Evolutionary conservation across 1,140 invertebrate species (phyloP).

Genomic region (Orussus abietinus): DNA sequence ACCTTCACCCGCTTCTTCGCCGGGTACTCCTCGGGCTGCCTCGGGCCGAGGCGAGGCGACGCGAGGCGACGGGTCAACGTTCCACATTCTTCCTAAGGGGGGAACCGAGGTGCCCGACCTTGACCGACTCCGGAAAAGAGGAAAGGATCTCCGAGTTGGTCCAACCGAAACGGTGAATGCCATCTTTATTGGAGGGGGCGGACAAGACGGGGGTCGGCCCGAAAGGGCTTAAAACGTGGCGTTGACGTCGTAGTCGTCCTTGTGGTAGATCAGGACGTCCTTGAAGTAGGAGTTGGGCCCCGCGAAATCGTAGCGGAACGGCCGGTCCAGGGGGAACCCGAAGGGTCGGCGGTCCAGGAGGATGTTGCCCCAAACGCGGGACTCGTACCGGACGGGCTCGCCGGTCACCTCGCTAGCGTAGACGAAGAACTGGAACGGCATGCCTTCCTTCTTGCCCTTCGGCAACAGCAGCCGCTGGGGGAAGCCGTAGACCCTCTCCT

Average conservation of each 20-base stretch:
- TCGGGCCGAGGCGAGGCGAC: constrained; percentile 9
- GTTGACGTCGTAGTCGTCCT: constrained; percentile 48
- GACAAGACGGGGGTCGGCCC: too few species aligned
- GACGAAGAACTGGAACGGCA: constrained; percentile 63
- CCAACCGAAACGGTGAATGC: constrained; percentile 9
- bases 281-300: constrained; percentile 65
- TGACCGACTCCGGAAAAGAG: constrained; percentile 38
- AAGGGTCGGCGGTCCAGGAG: constrained; percentile 48
- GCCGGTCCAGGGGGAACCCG: constrained; percentile 67
- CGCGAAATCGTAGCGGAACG: constrained; percentile 56
- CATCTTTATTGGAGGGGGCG: constrained; percentile 5
- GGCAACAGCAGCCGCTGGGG: constrained; percentile 66
- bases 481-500: constrained; percentile 49
- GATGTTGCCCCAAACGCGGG: constrained; percentile 32
- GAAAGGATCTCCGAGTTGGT: too few species aligned
- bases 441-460: constrained; percentile 62
- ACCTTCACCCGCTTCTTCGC: constrained; percentile 35
- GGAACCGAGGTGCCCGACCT: constrained; percentile 30
- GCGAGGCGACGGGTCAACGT: constrained; percentile 27
- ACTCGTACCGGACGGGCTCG: constrained; percentile 28
- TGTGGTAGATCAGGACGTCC: constrained; percentile 62
- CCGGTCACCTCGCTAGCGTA: constrained; percentile 56
- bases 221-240: constrained; percentile 23
- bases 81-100: constrained; percentile 33
- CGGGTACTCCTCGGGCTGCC: constrained; percentile 23